Evolutionary conservation across 2,888 invertebrate genomes (phyloP).

Genomic region (Carpatolechia fugitivella): DNA sequence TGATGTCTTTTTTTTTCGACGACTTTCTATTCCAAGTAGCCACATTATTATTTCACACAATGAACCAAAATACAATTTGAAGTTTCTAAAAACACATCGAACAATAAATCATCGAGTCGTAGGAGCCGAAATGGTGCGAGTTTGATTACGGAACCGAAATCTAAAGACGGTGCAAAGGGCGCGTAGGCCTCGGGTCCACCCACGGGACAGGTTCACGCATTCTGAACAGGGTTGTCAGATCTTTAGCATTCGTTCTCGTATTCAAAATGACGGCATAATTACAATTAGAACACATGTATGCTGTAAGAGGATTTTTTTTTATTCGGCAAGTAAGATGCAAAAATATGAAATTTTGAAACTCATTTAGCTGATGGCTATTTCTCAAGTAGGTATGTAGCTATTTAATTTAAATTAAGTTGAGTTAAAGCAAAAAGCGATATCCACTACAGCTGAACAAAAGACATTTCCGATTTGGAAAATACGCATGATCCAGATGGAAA

Average conservation of each 20-base stretch:
- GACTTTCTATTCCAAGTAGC: conserved; percentile 21
- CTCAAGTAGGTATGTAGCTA: no score
- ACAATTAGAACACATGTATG: no score
- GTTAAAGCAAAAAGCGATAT: no score
- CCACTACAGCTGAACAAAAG: no score
- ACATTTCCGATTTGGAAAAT: no score
- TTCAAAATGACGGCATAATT: conserved; percentile 21
- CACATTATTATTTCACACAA: conserved; percentile 23
- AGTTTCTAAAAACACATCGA: conserved; percentile 20
- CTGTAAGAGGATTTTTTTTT: no score
- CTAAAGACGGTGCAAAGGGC: conserved; percentile 39
- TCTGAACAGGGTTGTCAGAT: conserved; percentile 35
- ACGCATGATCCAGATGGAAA: no score
- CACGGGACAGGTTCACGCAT: conserved; percentile 64
- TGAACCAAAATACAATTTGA: conserved; percentile 18
- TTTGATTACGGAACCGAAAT: conserved; percentile 42
- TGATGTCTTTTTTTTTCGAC: conserved; percentile 10
- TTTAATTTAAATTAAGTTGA: no score
- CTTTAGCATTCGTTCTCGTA: no score
- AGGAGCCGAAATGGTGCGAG: conserved; percentile 42
- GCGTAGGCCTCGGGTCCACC: conserved; percentile 60
- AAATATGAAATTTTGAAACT: no score
- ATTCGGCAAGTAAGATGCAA: no score
- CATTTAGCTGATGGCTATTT: no score
- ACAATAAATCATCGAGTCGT: conserved; percentile 47